Evolutionary conservation across 2,888 invertebrate genomes (phyloP).

Genomic region (Formica aserva): DNA sequence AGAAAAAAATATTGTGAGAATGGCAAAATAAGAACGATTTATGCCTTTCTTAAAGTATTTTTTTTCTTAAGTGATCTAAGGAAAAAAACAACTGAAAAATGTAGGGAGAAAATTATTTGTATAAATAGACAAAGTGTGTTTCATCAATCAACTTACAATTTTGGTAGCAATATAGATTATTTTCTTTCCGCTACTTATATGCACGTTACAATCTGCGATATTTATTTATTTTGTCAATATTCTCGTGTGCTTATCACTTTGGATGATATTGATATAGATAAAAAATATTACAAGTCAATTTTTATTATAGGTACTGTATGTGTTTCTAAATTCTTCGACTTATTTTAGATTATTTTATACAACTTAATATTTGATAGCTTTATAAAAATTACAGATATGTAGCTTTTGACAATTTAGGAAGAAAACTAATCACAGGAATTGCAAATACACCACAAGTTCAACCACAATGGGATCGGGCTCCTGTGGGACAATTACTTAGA

Average conservation of each 20-base stretch:
- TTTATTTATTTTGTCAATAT: background rate
- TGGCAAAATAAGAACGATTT: background rate
- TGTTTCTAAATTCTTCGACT: conserved; percentile 3
- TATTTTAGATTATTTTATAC: background rate
- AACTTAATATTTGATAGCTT: background rate
- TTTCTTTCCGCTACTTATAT: background rate
- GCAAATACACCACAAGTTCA: conserved; percentile 87
- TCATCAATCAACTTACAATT: background rate
- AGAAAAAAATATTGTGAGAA: background rate
- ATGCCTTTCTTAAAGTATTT: background rate
- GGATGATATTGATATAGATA: background rate
- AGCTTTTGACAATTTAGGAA: conserved; percentile 93
- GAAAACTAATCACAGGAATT: conserved; percentile 94
- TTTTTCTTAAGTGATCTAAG: background rate
- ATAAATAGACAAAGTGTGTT: background rate
- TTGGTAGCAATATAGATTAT: background rate
- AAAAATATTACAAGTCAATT: background rate
- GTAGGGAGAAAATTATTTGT: background rate
- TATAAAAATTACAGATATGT: conserved; percentile 89
- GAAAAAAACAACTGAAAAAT: background rate
- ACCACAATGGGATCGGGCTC: conserved; percentile 87
- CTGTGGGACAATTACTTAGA: conserved; percentile 72
- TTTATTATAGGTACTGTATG: conserved; percentile 10
- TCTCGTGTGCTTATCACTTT: background rate
- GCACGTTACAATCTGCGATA: background rate